Evolutionary conservation across 2,888 invertebrate species (phyloP), one percentile per base, ranked within the genome.

Genomic region (Sarcophaga carnaria): DNA sequence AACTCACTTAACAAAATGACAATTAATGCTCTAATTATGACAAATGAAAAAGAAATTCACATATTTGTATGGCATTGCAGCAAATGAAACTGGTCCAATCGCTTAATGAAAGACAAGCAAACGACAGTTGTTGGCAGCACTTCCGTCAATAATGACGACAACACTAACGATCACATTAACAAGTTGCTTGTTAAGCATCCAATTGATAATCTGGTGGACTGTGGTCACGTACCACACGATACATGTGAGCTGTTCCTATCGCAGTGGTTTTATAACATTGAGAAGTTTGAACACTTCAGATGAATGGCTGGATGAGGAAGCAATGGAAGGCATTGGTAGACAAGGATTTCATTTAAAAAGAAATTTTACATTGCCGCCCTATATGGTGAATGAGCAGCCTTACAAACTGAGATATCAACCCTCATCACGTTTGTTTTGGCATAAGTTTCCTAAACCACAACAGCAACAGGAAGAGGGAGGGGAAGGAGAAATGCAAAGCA

Each of bases 1-100:
- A 88, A 89, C 88, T 90, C 88, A 86, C 54, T 64, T 63, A 66
- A 22, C 75, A 75, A 66, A 22, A 72, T 70, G 89, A 89, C 92
- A 92, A 91, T 92, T 92, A 92, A 92, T 92, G 92, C 92, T 92
- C 92, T 92, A 90, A 91, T 92, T 91, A 91, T 89, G 92, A 84
- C 89, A 88, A 80, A 88, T 88, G 89, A 90, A 90, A 86, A 92
- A 90, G 89, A 89, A 89, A 89, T 82, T 85, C 70, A 71, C 69
- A 8, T 37, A 27, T 69, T 66, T 67, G 62, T 64, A 69, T 37
- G 45, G 25, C 62, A 37, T 37, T 25, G 63, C 70, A 70, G 27
- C n/a, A 54, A 74, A 74, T 72, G 67, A 12, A 54, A 63, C 76
- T 80, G 78, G 60, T 64, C 60, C 70, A 64, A 60, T 60, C 47